Base-by-base conservation (phyloP, 2,113 vertebrate genomes). In the Tragelaphus scriptus region DNA sequence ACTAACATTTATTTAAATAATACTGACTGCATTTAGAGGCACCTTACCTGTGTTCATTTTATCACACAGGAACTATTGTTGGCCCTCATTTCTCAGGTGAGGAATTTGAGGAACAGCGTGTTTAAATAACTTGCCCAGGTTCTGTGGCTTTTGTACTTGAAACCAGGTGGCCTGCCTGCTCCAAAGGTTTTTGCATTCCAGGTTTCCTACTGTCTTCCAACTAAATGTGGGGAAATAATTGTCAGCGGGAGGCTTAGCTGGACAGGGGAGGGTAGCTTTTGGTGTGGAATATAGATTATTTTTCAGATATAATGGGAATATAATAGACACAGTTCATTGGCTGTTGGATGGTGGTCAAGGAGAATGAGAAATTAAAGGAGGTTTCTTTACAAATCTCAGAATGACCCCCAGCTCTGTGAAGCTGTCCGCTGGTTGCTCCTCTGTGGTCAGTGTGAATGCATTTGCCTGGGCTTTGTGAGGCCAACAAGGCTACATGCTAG, bases 221-320 rank as follows among this genome's bases (percentile, higher is more conserved):
- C 53, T 85, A 53, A 28, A 56, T 85, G 12, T 49, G 47, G 87
- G 79, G 40, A 90, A 63, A 61, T 77, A 49, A 77, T 68, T 23
- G 30, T 65, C 65, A 88, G 28, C 32, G 16, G 36, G 49, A 88
- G 40, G 32, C 36, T 53, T 75, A 85, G 44, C 79, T 89, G 61
- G n/a, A 85, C 55, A 23, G n/a, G 85, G n/a, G 47, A 87, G 25
- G 4, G 49, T 59, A 19, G 32, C 12, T 80, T 97, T 75, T 77
- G 30, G 32, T 90, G 12, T 94, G 25, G 44, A 65, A 65, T 51
- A 40, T 23, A 71, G 58, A 82, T 81, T 71, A 30, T 49, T 71
- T 96, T 90, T 85, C 49, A 94, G 47, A 55, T 90, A 36, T 47
- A 94, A n/a, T 80, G 71, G 84, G 59, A 82, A 91, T 97, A 90